A percentile compares a stretch with the other conserved stretches of the same genome.
Conservation (phyloP, 2,888 invertebrate genomes). For the Limnephilus lunatus region DNA sequence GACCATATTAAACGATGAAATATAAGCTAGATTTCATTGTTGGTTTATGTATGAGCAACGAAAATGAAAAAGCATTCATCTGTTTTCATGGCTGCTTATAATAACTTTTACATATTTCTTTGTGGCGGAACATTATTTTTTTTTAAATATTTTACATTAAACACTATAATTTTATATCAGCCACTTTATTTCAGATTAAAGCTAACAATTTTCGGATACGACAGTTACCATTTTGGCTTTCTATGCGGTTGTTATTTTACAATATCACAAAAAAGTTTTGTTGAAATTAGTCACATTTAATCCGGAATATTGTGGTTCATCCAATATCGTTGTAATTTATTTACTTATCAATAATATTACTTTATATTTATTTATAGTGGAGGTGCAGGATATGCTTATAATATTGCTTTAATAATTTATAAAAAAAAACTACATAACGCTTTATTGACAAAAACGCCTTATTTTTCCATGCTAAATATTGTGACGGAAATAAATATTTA, state of each 20-base stretch:
- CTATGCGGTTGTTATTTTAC: too few relatives aligned
- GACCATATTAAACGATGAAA: too few relatives aligned
- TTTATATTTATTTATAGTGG: background rate
- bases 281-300: background rate
- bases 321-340: background rate
- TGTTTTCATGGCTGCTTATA: too few relatives aligned
- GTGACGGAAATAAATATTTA: background rate
- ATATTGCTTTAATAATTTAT: background rate
- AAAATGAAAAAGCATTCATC: too few relatives aligned
- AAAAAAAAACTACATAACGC: background rate
- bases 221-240: too few relatives aligned
- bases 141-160: too few relatives aligned
- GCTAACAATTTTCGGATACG: background rate
- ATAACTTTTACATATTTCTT: background rate
- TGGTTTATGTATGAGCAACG: too few relatives aligned
- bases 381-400: background rate
- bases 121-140: background rate
- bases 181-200: background rate
- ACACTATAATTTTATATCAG: background rate
- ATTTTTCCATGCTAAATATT: background rate
- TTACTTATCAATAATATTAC: background rate
- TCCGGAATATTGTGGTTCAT: background rate
- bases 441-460: background rate
- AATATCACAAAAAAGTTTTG: background rate
- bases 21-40: too few relatives aligned